These are phyloP conservation scores for Acleris holmiana DNA, from an alignment of 2,888 invertebrate genomes.

Conservation along the genomic window DNA sequence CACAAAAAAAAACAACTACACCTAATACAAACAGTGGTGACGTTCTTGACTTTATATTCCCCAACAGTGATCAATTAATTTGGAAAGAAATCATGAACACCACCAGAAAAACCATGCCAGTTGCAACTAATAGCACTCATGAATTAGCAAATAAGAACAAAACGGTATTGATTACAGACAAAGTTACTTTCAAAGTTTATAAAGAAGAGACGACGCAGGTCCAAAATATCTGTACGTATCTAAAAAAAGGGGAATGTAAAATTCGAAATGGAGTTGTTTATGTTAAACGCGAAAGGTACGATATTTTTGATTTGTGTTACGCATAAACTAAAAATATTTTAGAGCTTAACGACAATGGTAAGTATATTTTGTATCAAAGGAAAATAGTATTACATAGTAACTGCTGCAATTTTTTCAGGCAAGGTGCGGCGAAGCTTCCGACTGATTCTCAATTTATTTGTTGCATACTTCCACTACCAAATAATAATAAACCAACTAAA, in stretches of 20 bases:
- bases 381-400: not conserved
- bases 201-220: constrained; percentile 40
- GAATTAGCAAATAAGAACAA: constrained; percentile 31
- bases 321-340: not conserved
- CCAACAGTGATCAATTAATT: constrained; percentile 44
- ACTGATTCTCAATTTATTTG: constrained; percentile 51
- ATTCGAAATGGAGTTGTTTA: constrained; percentile 58
- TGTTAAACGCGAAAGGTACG: constrained; percentile 46
- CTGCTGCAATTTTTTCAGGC: constrained; percentile 43
- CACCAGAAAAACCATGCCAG: constrained; percentile 26
- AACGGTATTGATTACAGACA: constrained; percentile 39
- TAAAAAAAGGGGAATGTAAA: constrained; percentile 59
- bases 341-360: too few relatives aligned
- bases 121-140: constrained; percentile 18
- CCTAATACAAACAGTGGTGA: constrained; percentile 43
- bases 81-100: constrained; percentile 29
- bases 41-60: constrained; percentile 57
- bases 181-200: constrained; percentile 42
- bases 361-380: not conserved
- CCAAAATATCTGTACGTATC: constrained; percentile 63
- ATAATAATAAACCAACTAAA: constrained; percentile 41
- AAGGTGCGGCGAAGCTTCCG: constrained; percentile 38
- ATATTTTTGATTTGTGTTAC: not conserved
- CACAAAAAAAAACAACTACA: constrained; percentile 38
- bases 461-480: constrained; percentile 58